Conservation (phyloP, 2,888 invertebrate species). For the Papilio demoleus region DNA sequence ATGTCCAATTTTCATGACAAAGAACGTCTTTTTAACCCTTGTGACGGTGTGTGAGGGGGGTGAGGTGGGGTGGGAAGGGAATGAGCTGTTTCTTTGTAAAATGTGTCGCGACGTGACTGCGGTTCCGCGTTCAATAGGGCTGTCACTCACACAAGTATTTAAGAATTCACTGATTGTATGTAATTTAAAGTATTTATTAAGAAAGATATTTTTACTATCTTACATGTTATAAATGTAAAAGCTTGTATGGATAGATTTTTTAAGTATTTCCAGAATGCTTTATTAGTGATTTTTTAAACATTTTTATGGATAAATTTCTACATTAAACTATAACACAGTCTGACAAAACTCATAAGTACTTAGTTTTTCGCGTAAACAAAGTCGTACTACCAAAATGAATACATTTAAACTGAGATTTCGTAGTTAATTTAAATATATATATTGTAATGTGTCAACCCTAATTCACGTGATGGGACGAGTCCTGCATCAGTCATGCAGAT, state of each 20-base stretch:
- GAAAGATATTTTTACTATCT: too few species aligned
- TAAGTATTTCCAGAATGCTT: too few species aligned
- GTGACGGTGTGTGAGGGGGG: background rate
- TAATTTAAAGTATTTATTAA: background rate
- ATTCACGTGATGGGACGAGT: conserved; percentile 19
- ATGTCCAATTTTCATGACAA: conserved; percentile 24
- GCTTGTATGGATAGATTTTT: too few species aligned
- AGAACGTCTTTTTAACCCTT: conserved; percentile 31
- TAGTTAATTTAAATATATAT: background rate
- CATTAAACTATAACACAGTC: too few species aligned
- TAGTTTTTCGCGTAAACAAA: too few species aligned
- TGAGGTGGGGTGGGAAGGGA: background rate
- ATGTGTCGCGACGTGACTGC: conserved; percentile 32
- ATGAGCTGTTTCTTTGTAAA: conserved; percentile 26
- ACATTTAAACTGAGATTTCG: background rate
- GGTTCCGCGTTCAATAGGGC: conserved; percentile 21
- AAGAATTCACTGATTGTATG: background rate
- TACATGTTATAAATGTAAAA: too few species aligned
- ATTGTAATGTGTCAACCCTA: conserved; percentile 7
- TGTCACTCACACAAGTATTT: background rate
- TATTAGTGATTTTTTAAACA: too few species aligned
- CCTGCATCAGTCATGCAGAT: conserved; percentile 31
- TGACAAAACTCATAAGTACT: too few species aligned
- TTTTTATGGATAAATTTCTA: too few species aligned
- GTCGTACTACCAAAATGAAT: too few species aligned